A percentile compares a stretch with the other conserved stretches of the same genome.
These are phyloP conservation scores for Heliopora coerulea DNA, from an alignment of 92 coral and sea anemone genomes.

Conservation along the genomic window DNA sequence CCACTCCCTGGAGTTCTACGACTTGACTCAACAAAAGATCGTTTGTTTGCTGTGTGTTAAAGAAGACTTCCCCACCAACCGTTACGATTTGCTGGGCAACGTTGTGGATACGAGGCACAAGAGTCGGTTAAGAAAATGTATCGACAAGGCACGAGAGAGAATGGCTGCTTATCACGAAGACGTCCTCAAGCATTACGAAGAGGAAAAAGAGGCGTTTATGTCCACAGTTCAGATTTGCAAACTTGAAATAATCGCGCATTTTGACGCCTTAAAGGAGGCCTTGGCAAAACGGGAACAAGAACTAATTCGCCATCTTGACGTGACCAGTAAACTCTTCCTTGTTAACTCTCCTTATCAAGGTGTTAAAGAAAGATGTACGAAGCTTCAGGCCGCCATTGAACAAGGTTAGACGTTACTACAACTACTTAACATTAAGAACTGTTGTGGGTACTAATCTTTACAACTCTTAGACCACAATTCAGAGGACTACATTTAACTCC, in stretches of 20 bases:
- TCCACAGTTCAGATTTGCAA: conserved; percentile 37
- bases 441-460: not conserved
- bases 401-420: conserved; percentile 16
- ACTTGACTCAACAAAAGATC: conserved; percentile 26
- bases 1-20: conserved; percentile 75
- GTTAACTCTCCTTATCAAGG: conserved; percentile 31
- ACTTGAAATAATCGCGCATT: conserved; percentile 33
- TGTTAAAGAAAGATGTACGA: conserved; percentile 27
- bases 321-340: conserved; percentile 27
- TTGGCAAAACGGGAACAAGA: conserved; percentile 29
- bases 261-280: conserved; percentile 18
- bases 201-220: conserved; percentile 28
- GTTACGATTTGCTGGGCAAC: conserved; percentile 33
- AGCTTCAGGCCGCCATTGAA: conserved; percentile 26
- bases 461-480: not conserved
- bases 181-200: conserved; percentile 17
- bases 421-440: too few relatives aligned
- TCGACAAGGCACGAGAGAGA: conserved; percentile 30
- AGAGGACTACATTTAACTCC: too few relatives aligned
- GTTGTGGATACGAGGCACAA: conserved; percentile 27
- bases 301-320: conserved; percentile 15
- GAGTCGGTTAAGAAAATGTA: conserved; percentile 23
- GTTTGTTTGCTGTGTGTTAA: conserved; percentile 32
- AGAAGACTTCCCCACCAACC: conserved; percentile 35
- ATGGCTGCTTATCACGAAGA: conserved; percentile 24